Evolutionary conservation across 2,797 vertebrate genomes (phyloP).

Genomic region (Hoplostethus atlanticus): DNA sequence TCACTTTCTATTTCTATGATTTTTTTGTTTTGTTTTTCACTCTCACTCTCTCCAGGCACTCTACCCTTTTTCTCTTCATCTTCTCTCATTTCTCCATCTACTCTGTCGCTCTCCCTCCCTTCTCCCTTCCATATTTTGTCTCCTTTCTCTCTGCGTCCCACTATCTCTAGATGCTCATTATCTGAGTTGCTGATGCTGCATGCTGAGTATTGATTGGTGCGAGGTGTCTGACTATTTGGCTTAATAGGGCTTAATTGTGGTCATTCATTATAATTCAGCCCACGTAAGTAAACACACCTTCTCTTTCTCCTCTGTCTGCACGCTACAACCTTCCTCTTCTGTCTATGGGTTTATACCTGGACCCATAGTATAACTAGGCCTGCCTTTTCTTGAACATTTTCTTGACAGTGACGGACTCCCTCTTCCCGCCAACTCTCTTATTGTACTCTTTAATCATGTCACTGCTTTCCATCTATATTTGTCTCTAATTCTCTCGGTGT

Average conservation of each 20-base stretch:
- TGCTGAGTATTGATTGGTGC: conserved; percentile 2
- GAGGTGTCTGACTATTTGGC: not conserved
- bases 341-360: no score
- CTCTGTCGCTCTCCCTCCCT: no score
- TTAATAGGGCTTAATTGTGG: not conserved
- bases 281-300: not conserved
- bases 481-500: not conserved
- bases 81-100: not conserved
- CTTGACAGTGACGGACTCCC: not conserved
- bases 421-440: not conserved
- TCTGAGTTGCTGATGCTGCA: not conserved
- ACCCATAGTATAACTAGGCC: no score
- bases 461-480: conserved; percentile 3
- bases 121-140: not conserved
- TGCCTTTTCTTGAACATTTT: no score
- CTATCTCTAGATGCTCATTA: not conserved
- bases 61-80: not conserved
- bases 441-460: not conserved
- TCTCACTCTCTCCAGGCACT: not conserved
- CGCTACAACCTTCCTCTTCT: not conserved
- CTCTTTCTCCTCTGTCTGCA: not conserved
- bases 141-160: not conserved
- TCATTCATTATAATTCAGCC: not conserved
- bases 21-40: not conserved
- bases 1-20: no score